Percentiles rank a stretch among this genome's conserved stretches.
Conservation (phyloP, 2,113 vertebrate species). For the Anguilla rostrata region DNA sequence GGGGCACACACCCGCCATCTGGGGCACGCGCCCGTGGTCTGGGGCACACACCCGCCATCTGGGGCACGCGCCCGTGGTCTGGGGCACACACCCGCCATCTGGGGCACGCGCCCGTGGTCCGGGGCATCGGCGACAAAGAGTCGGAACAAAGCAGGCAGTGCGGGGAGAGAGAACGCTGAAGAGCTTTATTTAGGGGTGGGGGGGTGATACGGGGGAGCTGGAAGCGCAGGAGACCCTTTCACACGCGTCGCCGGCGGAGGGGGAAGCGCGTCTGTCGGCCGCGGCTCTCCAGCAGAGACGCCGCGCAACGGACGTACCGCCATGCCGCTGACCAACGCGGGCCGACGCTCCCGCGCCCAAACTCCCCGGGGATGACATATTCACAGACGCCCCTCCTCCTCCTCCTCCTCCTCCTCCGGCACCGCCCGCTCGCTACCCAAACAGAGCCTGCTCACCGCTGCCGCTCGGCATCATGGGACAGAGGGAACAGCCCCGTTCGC, state of each 20-base stretch:
- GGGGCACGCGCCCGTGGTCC: slow-evolving; percentile 50
- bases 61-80: neutral
- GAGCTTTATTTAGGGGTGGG: slow-evolving; percentile 7
- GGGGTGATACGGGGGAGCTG: neutral
- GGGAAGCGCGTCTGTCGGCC: slow-evolving; percentile 33
- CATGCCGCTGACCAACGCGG: slow-evolving; percentile 52
- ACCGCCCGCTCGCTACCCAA: neutral
- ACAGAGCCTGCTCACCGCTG: neutral
- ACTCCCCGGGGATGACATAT: slow-evolving; percentile 54
- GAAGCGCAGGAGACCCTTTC: slow-evolving; percentile 31
- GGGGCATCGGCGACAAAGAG: slow-evolving; percentile 40
- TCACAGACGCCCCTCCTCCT: slow-evolving; percentile 17
- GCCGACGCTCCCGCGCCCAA: slow-evolving; percentile 47
- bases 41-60: slow-evolving; percentile 49
- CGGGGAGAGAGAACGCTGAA: slow-evolving; percentile 6
- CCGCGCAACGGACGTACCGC: slow-evolving; percentile 46
- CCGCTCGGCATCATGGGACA: neutral
- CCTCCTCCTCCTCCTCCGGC: slow-evolving; percentile 4
- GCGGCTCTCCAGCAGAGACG: slow-evolving; percentile 1
- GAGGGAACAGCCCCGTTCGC: neutral
- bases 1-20: slow-evolving; percentile 31
- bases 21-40: neutral
- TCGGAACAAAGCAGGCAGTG: slow-evolving; percentile 12
- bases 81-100: slow-evolving; percentile 49
- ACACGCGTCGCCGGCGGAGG: slow-evolving; percentile 21